Evolutionary conservation across 1,140 invertebrate genomes (phyloP).

Genomic region (Drosophila teissieri): DNA sequence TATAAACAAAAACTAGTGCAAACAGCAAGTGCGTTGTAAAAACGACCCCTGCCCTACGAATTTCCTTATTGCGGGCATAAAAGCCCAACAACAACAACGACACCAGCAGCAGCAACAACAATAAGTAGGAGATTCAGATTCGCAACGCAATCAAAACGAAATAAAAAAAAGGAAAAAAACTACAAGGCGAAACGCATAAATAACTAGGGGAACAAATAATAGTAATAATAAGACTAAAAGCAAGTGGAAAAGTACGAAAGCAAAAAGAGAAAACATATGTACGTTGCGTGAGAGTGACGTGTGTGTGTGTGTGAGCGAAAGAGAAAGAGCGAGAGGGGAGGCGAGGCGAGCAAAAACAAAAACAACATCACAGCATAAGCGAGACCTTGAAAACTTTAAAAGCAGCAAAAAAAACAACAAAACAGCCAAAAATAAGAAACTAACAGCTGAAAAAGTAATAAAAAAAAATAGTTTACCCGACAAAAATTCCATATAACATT

Average conservation of each 20-base stretch:
- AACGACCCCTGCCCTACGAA: not conserved
- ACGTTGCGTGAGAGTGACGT: slow-evolving; percentile 56
- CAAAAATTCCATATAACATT: slow-evolving; percentile 24
- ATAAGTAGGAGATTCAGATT: slow-evolving; percentile 58
- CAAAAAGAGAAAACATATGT: slow-evolving; percentile 65
- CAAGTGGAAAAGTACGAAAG: slow-evolving; percentile 56
- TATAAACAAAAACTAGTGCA: slow-evolving; percentile 72
- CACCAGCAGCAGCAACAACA: slow-evolving; percentile 19
- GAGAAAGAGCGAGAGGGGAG: slow-evolving; percentile 32
- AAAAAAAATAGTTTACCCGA: slow-evolving; percentile 26
- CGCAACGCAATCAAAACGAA: slow-evolving; percentile 75
- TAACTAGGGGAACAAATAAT: slow-evolving; percentile 48
- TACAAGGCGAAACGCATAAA: slow-evolving; percentile 64
- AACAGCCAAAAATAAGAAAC: slow-evolving; percentile 21
- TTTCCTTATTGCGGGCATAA: slow-evolving; percentile 20
- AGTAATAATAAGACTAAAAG: slow-evolving; percentile 42
- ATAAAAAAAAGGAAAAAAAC: slow-evolving; percentile 20
- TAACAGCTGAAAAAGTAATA: slow-evolving; percentile 5
- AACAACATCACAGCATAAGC: slow-evolving; percentile 51
- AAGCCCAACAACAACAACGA: slow-evolving; percentile 38
- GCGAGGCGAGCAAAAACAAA: slow-evolving; percentile 36
- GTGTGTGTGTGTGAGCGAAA: slow-evolving; percentile 10
- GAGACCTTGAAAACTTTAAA: slow-evolving; percentile 80
- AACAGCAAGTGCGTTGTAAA: slow-evolving; percentile 42
- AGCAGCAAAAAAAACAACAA: slow-evolving; percentile 47